phyloP scores from a whole-genome alignment of 2,113 vertebrate genomes.

The Psilopsiagon aurifrons region DNA sequence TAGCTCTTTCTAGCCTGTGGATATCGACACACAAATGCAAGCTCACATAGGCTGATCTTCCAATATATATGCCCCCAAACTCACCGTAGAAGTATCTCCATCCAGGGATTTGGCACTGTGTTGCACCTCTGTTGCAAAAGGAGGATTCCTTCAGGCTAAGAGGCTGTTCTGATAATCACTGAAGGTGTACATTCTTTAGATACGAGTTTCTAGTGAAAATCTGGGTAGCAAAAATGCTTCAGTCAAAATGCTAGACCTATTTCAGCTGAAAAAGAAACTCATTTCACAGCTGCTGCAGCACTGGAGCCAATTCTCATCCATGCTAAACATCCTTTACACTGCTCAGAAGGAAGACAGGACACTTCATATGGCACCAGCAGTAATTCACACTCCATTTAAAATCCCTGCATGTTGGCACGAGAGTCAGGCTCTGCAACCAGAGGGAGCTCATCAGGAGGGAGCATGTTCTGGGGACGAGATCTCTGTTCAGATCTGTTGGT shows the following conservation, averaged over 20 bases:
- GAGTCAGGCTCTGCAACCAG: not conserved
- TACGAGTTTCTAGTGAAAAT: not conserved
- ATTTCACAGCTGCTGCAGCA: not conserved
- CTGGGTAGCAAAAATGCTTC: not conserved
- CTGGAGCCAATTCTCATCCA: not conserved
- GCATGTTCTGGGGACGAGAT: not conserved
- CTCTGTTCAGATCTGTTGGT: not conserved
- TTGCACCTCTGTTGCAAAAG: not conserved
- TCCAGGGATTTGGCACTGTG: not conserved
- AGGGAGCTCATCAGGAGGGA: not conserved
- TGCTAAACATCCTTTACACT: not conserved
- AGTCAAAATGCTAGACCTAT: not conserved
- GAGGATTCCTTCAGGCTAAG: not conserved
- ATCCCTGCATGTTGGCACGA: not conserved
- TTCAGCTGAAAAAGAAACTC: not conserved
- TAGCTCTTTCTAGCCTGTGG: not conserved
- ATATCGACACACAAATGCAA: not conserved
- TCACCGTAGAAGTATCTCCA: not conserved
- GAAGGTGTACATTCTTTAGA: not conserved
- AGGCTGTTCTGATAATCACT: not conserved
- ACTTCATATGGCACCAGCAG: not conserved
- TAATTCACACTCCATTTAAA: not conserved
- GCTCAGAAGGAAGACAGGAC: not conserved
- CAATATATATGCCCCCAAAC: not conserved
- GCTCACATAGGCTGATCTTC: not conserved